A percentile compares a stretch with the other conserved stretches of the same genome.
Conservation (phyloP, 2,113 vertebrate species). For the Oenanthe melanoleuca region DNA sequence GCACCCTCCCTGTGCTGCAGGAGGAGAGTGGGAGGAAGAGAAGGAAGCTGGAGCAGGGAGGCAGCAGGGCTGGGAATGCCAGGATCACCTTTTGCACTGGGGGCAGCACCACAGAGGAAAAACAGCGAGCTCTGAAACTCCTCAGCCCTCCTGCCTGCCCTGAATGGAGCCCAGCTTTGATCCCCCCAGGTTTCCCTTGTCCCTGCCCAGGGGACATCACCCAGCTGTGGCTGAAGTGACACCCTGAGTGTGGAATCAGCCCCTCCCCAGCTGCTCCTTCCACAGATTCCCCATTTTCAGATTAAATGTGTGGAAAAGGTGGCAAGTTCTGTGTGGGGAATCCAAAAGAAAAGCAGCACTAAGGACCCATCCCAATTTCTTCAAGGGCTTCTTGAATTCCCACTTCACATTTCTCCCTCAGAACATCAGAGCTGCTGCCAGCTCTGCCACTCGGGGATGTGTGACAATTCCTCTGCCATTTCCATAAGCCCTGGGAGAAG, state of each 20-base stretch:
- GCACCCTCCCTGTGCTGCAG: not conserved
- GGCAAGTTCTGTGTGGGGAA: not conserved
- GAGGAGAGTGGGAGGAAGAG: not conserved
- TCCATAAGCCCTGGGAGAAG: not conserved
- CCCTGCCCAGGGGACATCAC: not conserved
- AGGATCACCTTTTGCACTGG: not conserved
- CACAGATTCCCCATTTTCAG: rapidly evolving
- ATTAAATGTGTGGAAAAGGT: not conserved
- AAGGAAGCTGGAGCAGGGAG: not conserved
- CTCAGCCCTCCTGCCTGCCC: not conserved
- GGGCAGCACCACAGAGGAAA: not conserved
- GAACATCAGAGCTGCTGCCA: not conserved
- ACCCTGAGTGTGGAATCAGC: not conserved
- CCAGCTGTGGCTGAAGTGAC: not conserved
- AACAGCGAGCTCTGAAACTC: rapidly evolving
- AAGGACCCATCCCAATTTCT: not conserved
- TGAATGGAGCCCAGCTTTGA: not conserved
- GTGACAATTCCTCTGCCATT: slow-evolving; percentile 21
- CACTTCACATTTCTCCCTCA: not conserved
- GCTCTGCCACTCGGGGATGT: not conserved
- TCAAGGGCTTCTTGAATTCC: not conserved
- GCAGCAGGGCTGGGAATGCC: not conserved
- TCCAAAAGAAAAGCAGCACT: not conserved
- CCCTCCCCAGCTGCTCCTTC: not conserved
- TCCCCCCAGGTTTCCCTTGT: no score